Base-by-base conservation (phyloP, 2,888 invertebrate genomes). In the Lydus trimaculatus region DNA sequence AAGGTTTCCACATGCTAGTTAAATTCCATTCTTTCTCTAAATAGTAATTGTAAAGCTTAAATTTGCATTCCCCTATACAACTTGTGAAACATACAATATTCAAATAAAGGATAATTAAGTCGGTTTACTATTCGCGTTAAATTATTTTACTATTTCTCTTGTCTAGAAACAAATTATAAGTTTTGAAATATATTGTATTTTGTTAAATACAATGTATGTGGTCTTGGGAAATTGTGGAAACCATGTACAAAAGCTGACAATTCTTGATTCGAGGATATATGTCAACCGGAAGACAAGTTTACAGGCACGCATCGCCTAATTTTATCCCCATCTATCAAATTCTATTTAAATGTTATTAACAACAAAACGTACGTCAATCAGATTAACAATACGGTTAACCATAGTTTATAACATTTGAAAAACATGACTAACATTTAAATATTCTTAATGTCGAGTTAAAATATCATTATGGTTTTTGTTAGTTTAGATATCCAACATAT, bases 261-360 rank as follows among this genome's bases (percentile, higher is more conserved):
- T 43, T 4, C 43, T n/a, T 43, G n/a, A n/a, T 70, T 61, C 56
- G 58, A 71, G 73, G 75, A 74, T 74, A 71, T 74, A 75, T 73
- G 71, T 70, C 72, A 69, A 75, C 72, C 70, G 76, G 75, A 77
- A 75, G 73, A 69, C 72, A 75, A n/a, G 75, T 77, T 77, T 76
- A 73, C 74, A 74, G 69, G 72, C 74, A 74, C 72, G 76, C 75
- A 75, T 71, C 68, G 72, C 72, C 72, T 64, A 75, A 73, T 75
- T 73, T 71, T 72, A 75, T 76, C 73, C 71, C 73, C 72, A 76
- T 74, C 70, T 72, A 78, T 76, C 76, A 76, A 75, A 71, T 65
- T 62, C 72, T 67, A 75, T 73, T 3, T 43, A n/a, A 72, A 75
- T 73, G 72, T 70, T 74, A 75, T 70, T 72, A 72, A 74, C 72